phyloP scores from a whole-genome alignment of 2,797 vertebrate genomes.

The Macropodus opercularis region DNA sequence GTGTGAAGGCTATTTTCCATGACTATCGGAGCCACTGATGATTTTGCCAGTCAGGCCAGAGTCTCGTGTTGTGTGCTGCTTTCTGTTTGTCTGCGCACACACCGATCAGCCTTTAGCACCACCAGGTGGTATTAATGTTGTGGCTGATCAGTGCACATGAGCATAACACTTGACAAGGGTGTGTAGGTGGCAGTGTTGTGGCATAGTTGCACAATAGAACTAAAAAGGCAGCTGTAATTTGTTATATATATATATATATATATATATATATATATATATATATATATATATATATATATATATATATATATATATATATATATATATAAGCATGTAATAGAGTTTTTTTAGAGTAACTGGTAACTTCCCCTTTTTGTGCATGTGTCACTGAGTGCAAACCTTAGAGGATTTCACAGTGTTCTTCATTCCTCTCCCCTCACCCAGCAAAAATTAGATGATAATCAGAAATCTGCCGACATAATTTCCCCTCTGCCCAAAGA shows the following conservation, averaged over 20 bases:
- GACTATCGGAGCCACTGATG: conserved; percentile 67
- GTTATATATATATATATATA: too few species aligned
- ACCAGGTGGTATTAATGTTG: too few species aligned
- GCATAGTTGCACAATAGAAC: too few species aligned
- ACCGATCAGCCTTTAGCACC: too few species aligned
- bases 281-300: too few species aligned
- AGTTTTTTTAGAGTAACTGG: too few species aligned
- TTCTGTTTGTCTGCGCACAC: conserved; percentile 17
- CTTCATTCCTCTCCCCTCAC: conserved; percentile 18
- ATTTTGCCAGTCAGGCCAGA: conserved; percentile 49
- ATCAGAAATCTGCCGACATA: conserved; percentile 55
- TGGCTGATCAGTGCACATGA: background rate
- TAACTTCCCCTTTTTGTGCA: background rate
- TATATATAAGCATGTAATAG: too few species aligned
- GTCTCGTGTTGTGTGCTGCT: conserved; percentile 27
- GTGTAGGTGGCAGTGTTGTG: conserved; percentile 11
- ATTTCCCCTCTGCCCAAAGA: conserved; percentile 50
- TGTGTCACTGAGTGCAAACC: conserved; percentile 7
- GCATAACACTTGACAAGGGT: conserved; percentile 21
- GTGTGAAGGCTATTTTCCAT: conserved; percentile 66
- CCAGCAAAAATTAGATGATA: conserved; percentile 54
- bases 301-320: too few species aligned
- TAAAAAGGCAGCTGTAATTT: too few species aligned
- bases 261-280: too few species aligned
- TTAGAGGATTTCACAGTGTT: conserved; percentile 4